These are phyloP conservation scores for Hyalella azteca DNA, from an alignment of 2,888 invertebrate genomes.

Conservation along the genomic window DNA sequence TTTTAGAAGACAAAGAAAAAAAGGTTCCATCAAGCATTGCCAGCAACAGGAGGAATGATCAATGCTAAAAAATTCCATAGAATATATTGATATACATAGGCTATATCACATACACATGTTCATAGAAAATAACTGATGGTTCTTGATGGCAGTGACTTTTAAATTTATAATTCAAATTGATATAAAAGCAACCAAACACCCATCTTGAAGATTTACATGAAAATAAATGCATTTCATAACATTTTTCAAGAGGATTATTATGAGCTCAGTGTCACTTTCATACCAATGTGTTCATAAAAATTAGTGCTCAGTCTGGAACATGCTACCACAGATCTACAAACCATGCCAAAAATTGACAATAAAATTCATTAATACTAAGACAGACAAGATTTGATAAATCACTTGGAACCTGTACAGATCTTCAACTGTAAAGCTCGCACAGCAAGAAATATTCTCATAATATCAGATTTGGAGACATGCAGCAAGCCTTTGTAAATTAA, in stretches of 20 bases:
- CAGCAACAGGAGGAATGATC: no score
- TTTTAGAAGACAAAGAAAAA: no score
- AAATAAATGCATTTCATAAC: neutral
- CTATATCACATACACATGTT: no score
- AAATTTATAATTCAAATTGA: no score
- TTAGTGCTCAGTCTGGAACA: neutral
- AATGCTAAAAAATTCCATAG: no score
- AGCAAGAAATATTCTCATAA: slow-evolving; percentile 18
- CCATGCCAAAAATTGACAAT: neutral
- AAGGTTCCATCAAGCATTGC: no score
- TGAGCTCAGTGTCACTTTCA: neutral
- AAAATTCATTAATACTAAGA: neutral
- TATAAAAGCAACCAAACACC: no score
- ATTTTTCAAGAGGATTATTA: neutral
- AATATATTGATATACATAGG: no score
- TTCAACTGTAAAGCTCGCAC: neutral
- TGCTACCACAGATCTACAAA: neutral
- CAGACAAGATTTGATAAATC: neutral
- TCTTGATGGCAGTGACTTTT: no score
- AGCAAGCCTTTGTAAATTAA: neutral
- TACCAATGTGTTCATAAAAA: neutral
- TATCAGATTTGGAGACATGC: neutral
- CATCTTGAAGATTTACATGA: no score
- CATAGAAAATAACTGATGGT: no score
- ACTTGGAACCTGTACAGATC: neutral